These are phyloP conservation scores for Sorex araneus DNA, from an alignment of 2,113 vertebrate species.

Conservation along the genomic window DNA sequence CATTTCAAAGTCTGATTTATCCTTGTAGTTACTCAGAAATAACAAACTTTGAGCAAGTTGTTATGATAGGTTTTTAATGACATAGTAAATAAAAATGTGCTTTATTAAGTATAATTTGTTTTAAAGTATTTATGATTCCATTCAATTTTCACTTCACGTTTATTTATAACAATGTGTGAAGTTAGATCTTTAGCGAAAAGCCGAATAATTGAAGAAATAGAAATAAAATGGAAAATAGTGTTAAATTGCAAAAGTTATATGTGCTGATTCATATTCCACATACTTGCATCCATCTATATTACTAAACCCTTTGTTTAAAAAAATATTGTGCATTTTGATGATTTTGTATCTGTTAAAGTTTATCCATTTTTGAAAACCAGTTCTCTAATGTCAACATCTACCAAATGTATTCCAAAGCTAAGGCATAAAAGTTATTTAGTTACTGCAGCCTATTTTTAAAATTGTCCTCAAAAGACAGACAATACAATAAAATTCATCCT, in stretches of 20 bases:
- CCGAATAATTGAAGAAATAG: not conserved
- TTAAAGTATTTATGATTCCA: not conserved
- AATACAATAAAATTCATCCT: slow-evolving; percentile 4
- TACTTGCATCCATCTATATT: not conserved
- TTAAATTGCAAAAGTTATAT: slow-evolving; percentile 27
- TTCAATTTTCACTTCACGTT: slow-evolving; percentile 43
- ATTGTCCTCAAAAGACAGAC: not conserved
- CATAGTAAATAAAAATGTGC: not conserved
- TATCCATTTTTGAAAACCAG: too few species aligned
- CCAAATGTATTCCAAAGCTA: slow-evolving; percentile 47
- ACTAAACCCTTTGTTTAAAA: not conserved
- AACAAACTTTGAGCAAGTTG: not conserved
- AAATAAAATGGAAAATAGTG: not conserved
- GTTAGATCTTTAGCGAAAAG: not conserved
- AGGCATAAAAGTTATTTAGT: not conserved
- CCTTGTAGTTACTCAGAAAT: not conserved
- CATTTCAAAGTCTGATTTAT: slow-evolving; percentile 39
- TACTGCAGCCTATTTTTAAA: slow-evolving; percentile 39
- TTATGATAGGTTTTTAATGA: not conserved
- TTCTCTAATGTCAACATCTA: too few species aligned
- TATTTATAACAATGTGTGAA: slow-evolving; percentile 1
- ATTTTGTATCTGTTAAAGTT: not conserved
- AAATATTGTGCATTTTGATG: not conserved
- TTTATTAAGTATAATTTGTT: slow-evolving; percentile 38
- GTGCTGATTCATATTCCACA: not conserved